A percentile compares a stretch with the other conserved stretches of the same genome.
These are phyloP conservation scores for Drosophila ambigua DNA, from an alignment of 1,140 invertebrate genomes.

Conservation along the genomic window DNA sequence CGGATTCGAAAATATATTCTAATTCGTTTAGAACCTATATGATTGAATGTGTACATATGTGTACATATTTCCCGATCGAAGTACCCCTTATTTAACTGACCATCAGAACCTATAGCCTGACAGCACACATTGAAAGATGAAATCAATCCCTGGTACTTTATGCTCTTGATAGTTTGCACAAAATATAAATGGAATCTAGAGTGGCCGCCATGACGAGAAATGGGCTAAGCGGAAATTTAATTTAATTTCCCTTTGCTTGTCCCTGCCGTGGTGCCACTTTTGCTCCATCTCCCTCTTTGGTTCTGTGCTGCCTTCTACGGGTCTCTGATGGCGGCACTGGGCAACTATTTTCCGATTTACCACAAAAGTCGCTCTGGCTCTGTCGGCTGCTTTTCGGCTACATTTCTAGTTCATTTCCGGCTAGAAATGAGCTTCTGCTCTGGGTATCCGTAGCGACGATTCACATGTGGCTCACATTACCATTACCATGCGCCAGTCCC, in stretches of 20 bases:
- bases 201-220: constrained; percentile 4
- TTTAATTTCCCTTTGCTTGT: constrained; percentile 60
- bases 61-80: too few species aligned
- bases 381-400: constrained; percentile 60
- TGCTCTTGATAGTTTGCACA: neutral
- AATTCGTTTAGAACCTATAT: too few species aligned
- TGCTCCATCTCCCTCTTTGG: neutral
- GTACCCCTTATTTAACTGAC: too few species aligned
- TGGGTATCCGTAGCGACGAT: constrained; percentile 29
- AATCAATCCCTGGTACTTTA: neutral
- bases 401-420: constrained; percentile 79
- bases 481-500: neutral
- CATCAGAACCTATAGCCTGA: too few species aligned
- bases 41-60: too few species aligned
- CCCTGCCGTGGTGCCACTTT: neutral
- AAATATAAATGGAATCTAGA: neutral
- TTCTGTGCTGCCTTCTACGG: constrained; percentile 10
- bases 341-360: constrained; percentile 73
- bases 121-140: neutral
- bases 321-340: constrained; percentile 13
- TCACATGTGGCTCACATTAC: constrained; percentile 50
- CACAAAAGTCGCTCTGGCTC: constrained; percentile 62
- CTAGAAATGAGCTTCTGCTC: constrained; percentile 75
- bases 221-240: constrained; percentile 75
- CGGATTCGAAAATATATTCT: too few species aligned